Evolutionary conservation across 2,888 invertebrate genomes (phyloP).

Genomic region (Torymus texanus): DNA sequence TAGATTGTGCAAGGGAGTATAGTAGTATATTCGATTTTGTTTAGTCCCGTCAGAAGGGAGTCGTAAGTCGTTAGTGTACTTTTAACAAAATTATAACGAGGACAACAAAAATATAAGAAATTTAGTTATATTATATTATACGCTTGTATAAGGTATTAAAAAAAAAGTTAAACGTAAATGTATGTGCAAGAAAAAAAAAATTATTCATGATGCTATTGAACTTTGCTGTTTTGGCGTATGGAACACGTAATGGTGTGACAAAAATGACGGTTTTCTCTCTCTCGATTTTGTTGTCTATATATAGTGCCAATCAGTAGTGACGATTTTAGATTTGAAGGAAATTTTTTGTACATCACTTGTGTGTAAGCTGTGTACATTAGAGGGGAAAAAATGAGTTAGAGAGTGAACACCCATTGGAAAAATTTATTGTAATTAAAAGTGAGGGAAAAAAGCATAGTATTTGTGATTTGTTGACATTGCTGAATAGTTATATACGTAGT

Average conservation of each 20-base stretch:
- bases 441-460: slow-evolving; percentile 31
- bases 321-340: slow-evolving; percentile 44
- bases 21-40: slow-evolving; percentile 40
- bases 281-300: slow-evolving; percentile 46
- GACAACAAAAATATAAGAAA: slow-evolving; percentile 19
- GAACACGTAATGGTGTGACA: slow-evolving; percentile 21
- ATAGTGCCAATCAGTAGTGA: slow-evolving; percentile 52
- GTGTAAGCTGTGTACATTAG: slow-evolving; percentile 51
- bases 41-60: slow-evolving; percentile 10
- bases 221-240: slow-evolving; percentile 41
- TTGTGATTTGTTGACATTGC: slow-evolving; percentile 51
- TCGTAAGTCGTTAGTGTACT: slow-evolving; percentile 43
- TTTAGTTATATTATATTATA: slow-evolving; percentile 22
- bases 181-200: slow-evolving; percentile 40
- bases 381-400: slow-evolving; percentile 26
- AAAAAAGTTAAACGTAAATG: slow-evolving; percentile 39
- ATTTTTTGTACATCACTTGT: slow-evolving; percentile 45
- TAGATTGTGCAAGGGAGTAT: slow-evolving; percentile 34
- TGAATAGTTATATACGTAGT: slow-evolving; percentile 50
- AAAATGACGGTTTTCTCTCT: slow-evolving; percentile 16
- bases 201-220: slow-evolving; percentile 40
- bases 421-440: slow-evolving; percentile 49
- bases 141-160: slow-evolving; percentile 26
- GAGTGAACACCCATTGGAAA: slow-evolving; percentile 46
- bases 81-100: slow-evolving; percentile 40